phyloP scores from a whole-genome alignment of 2,888 invertebrate species.

The Lithophane semibrunnea region DNA sequence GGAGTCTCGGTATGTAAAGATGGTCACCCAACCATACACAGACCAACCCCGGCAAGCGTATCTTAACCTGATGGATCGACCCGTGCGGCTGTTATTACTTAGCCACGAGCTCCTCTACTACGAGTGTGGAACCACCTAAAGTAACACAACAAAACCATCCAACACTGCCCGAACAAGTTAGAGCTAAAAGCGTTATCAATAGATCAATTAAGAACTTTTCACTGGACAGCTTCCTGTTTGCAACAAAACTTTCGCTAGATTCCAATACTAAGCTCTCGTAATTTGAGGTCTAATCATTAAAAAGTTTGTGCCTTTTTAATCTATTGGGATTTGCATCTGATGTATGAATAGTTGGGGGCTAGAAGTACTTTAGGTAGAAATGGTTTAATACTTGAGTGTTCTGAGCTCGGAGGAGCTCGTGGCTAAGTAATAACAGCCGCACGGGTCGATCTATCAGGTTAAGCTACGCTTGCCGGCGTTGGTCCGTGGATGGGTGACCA shows the following conservation, averaged over 20 bases:
- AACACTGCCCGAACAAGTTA: conserved; percentile 39
- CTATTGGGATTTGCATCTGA: conserved; percentile 22
- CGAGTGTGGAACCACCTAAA: too few relatives aligned
- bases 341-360: conserved; percentile 1
- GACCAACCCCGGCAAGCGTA: too few relatives aligned
- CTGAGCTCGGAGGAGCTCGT: too few relatives aligned
- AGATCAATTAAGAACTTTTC: conserved; percentile 64
- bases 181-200: conserved; percentile 63
- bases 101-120: too few relatives aligned
- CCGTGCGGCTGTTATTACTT: too few relatives aligned
- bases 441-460: too few relatives aligned
- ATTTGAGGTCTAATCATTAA: conserved; percentile 63
- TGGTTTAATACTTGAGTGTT: neutral
- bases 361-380: neutral
- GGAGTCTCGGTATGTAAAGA: too few relatives aligned
- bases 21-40: too few relatives aligned
- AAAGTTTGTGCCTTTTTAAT: conserved; percentile 57
- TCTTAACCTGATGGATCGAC: too few relatives aligned
- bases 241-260: conserved; percentile 51
- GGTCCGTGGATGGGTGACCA: too few relatives aligned
- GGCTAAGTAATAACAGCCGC: too few relatives aligned
- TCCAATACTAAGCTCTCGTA: conserved; percentile 50
- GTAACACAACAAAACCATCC: conserved; percentile 16
- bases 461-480: too few relatives aligned
- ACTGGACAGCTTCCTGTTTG: conserved; percentile 52